Base-by-base conservation (phyloP, 2,113 vertebrate species). In the Gorsachius goisagi region DNA sequence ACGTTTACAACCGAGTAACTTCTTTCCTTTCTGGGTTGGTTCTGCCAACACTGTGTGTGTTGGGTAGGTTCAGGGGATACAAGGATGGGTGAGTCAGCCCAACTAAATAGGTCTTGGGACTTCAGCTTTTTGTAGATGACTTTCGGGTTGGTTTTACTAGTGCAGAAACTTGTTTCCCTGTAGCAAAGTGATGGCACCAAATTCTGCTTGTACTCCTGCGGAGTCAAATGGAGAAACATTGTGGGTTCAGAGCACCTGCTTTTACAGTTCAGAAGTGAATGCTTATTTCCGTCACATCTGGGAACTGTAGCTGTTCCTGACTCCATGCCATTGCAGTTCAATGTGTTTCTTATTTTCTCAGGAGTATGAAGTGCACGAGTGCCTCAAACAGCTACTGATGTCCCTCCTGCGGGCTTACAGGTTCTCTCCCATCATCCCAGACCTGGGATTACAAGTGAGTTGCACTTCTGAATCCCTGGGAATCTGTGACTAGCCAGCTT, bases 381-480 rank as follows among this genome's bases (percentile, higher is more conserved):
- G 99, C 95, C 98, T 99, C 96, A 99, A 99, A 96, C 99, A 99
- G 97, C 95, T 99, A 93, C 98, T 99, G 99, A 99, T 99, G 99
- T 99, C 99, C 11, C 97, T 99, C 66, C 98, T 99, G 73, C 98
- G 99, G 53, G 99, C 99, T 5, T 99, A 99, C 94, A 99, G 99
- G 33, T 99, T 99, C 97, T 99, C 99, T 5, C 99, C 99, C 67
- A 99, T 99, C 90, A 99, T 99, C 93, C 99, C 99, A 58, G 99
- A 99, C 97, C 97, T 99, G 63, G 98, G 99, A 83, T 99, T 99
- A 93, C 99, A 99, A 98, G 99, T 99, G 83, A 95, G 95, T 92
- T 95, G 37, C 49, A 33, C 53, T 91, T 93, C 52, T 69, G 77
- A 91, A 66, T 76, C 22, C 74, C n/a, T 45, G 59, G 55, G 73